These are phyloP conservation scores for Dinoponera quadriceps DNA, from an alignment of 1,140 invertebrate species.

Conservation along the genomic window DNA sequence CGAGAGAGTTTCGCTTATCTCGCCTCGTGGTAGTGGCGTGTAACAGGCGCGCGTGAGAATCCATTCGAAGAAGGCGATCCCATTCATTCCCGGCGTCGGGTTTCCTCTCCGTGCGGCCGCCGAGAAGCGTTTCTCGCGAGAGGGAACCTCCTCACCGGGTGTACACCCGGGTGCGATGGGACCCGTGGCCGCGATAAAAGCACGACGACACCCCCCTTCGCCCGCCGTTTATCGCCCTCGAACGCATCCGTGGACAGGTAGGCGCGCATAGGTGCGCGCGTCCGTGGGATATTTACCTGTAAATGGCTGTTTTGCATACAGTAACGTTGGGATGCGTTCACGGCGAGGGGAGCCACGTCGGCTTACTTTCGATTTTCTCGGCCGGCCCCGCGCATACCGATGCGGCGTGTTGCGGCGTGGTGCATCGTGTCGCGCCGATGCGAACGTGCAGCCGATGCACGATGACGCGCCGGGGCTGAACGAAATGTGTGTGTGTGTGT, in stretches of 20 bases:
- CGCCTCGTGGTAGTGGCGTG: constrained; percentile 7
- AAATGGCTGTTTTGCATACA: constrained; percentile 79
- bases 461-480: constrained; percentile 34
- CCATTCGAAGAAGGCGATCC: constrained; percentile 8
- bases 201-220: constrained; percentile 26
- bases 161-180: neutral
- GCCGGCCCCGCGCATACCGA: constrained; percentile 68
- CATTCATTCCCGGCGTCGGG: constrained; percentile 55
- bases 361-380: constrained; percentile 80
- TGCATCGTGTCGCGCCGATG: constrained; percentile 31
- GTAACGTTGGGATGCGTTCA: constrained; percentile 67
- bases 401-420: constrained; percentile 42
- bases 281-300: constrained; percentile 65
- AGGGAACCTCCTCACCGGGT: neutral
- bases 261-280: constrained; percentile 41
- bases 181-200: constrained; percentile 56
- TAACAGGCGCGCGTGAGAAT: neutral
- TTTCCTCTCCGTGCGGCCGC: neutral
- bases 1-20: constrained; percentile 12
- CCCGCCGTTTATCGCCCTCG: constrained; percentile 53
- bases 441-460: constrained; percentile 48
- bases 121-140: constrained; percentile 33
- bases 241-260: constrained; percentile 39
- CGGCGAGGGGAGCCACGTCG: constrained; percentile 69
- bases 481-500: neutral